Base-by-base conservation (phyloP, 2,113 vertebrate genomes). In the Megaceryle maxima region DNA sequence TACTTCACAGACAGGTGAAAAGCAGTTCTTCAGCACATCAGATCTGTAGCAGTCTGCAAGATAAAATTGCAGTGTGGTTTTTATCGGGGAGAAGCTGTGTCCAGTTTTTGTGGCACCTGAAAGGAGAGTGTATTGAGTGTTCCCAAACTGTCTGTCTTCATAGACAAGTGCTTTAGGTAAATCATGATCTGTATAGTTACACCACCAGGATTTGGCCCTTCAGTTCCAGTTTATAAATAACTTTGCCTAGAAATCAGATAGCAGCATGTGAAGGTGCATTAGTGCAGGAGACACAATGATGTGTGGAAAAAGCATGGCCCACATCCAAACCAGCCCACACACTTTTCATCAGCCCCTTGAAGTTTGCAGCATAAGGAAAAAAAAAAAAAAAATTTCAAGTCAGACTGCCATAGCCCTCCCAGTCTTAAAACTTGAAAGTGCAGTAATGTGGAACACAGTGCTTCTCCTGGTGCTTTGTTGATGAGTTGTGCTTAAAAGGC, bases 201-300 rank as follows among this genome's bases (percentile, higher is more conserved):
- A 64, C 79, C 26, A 25, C 74, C 76, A 90, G 57, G 70, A 88
- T 89, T 68, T 57, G 5, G 57, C 73, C 79, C 41, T 73, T 73
- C 48, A 87, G 60, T 88, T 86, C 85, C 67, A 82, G 39, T 88
- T 92, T 83, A 89, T 96, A 94, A 96, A 94, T 94, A 93, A 87
- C 78, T 89, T 93, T 93, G 89, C 78, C 72, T 95, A 92, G 90
- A 92, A 94, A 92, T 94, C 63, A 57, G 85, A 92, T 74, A 96
- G 90, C 68, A 93, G 91, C 73, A 80, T 94, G 91, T 94, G 83
- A 91, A 97, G 93, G 92, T 94, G 88, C 96, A 95, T 96, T 94
- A 96, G 87, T 97, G 75, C 92, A 95, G 91, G 93, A 97, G 94
- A 96, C 93, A 96, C 88, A 94, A 55, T 95, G 95, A 94, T 96